phyloP scores from a whole-genome alignment of 1,140 invertebrate species.

The Lutraria rhynchaena region DNA sequence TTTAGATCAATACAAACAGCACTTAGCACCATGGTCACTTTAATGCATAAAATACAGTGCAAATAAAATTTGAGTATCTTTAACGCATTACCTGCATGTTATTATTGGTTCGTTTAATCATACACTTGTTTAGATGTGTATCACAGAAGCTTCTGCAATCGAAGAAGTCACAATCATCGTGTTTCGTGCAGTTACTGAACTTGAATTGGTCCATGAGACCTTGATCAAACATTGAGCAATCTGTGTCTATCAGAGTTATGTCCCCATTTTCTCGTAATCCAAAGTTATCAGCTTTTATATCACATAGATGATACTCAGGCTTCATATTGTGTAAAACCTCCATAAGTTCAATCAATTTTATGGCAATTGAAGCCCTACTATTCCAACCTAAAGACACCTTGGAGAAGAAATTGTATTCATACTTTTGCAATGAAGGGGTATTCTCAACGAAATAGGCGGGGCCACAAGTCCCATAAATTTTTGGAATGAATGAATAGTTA shows the following conservation, averaged over 20 bases:
- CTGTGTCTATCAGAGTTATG: slow-evolving; percentile 85
- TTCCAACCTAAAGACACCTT: slow-evolving; percentile 82
- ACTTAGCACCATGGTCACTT: no score
- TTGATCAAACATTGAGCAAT: slow-evolving; percentile 78
- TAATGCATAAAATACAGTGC: no score
- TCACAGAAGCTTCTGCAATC: slow-evolving; percentile 86
- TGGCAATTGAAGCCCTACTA: slow-evolving; percentile 80
- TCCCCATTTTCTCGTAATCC: slow-evolving; percentile 83
- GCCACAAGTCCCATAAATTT: slow-evolving; percentile 87
- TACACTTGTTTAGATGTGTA: slow-evolving; percentile 83
- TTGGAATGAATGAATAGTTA: slow-evolving; percentile 86
- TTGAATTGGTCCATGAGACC: slow-evolving; percentile 59
- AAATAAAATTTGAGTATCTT: no score
- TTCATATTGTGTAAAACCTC: slow-evolving; percentile 85
- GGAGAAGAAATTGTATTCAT: slow-evolving; percentile 67
- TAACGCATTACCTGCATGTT: slow-evolving; percentile 86
- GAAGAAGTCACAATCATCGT: slow-evolving; percentile 87
- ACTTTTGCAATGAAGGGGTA: slow-evolving; percentile 78
- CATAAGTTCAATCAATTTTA: slow-evolving; percentile 86
- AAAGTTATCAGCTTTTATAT: slow-evolving; percentile 87
- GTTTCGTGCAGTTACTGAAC: slow-evolving; percentile 81
- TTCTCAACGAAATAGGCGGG: slow-evolving; percentile 86
- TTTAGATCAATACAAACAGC: no score
- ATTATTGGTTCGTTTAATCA: slow-evolving; percentile 85
- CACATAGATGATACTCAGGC: slow-evolving; percentile 86